Conservation (phyloP, 2,888 invertebrate genomes). For the Dynastes tityus region DNA sequence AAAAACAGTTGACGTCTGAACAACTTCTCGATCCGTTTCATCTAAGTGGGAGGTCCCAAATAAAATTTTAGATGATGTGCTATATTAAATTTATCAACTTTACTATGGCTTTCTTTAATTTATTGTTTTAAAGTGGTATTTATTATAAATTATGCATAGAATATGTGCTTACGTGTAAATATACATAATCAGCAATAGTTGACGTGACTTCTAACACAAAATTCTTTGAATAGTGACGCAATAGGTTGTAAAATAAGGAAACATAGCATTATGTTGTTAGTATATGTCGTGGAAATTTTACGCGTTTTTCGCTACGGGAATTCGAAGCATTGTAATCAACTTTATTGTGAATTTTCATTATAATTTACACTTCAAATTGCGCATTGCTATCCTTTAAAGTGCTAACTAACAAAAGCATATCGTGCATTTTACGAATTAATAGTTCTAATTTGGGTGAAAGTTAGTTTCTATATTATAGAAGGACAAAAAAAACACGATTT, state of each 20-base stretch:
- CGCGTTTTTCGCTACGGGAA: background rate
- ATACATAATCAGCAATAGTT: background rate
- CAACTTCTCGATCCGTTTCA: background rate
- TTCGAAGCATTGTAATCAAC: background rate
- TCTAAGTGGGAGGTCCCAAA: background rate
- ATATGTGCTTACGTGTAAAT: background rate
- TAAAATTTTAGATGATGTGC: background rate
- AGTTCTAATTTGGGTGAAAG: too few species aligned
- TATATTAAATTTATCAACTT: background rate
- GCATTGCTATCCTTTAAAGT: too few species aligned
- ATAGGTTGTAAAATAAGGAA: background rate
- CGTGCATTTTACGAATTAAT: too few species aligned
- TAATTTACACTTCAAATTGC: background rate
- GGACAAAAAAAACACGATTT: too few species aligned
- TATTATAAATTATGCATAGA: too few species aligned
- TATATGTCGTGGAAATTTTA: background rate
- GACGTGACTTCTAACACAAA: constrained; percentile 2
- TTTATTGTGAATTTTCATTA: background rate
- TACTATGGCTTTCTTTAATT: background rate
- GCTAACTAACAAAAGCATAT: too few species aligned
- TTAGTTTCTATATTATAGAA: too few species aligned
- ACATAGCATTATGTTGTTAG: background rate
- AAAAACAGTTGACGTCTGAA: background rate
- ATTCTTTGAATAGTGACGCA: constrained; percentile 12
- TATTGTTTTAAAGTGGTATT: background rate